Evolutionary conservation across 2,888 invertebrate species (phyloP).

Genomic region (Meghimatium bilineatum): DNA sequence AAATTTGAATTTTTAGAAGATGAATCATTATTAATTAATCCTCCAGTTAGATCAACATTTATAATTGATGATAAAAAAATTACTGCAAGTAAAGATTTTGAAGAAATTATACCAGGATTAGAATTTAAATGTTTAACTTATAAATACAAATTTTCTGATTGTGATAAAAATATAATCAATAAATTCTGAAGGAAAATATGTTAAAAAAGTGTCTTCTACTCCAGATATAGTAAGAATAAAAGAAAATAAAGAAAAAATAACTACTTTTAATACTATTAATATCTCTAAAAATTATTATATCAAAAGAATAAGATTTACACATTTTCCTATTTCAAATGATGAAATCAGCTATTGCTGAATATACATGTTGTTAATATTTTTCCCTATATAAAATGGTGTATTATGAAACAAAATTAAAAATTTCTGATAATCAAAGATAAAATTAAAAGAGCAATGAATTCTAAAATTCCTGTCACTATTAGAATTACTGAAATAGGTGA

Average conservation of each 20-base stretch:
- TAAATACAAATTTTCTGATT: background rate
- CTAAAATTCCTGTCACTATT: constrained; percentile 34
- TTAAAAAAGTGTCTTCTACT: background rate
- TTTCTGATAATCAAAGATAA: constrained; percentile 20
- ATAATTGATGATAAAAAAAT: constrained; percentile 24
- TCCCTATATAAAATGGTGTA: background rate
- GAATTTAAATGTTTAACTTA: background rate
- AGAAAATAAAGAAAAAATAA: background rate
- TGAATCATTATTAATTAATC: background rate
- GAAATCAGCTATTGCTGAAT: background rate
- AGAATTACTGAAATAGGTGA: constrained; percentile 44
- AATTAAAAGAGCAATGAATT: constrained; percentile 10
- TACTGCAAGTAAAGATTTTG: background rate
- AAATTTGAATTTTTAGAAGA: constrained; percentile 16
- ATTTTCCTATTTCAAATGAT: constrained; percentile 20
- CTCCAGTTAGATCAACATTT: constrained; percentile 7
- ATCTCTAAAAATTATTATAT: constrained; percentile 11
- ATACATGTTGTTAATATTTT: too few relatives aligned
- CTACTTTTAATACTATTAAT: constrained; percentile 6
- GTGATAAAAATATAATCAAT: constrained; percentile 3
- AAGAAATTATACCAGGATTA: constrained; percentile 10
- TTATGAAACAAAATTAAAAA: background rate
- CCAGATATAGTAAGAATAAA: constrained; percentile 10
- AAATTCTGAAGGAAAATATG: constrained; percentile 3
- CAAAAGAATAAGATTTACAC: constrained; percentile 18